Percentiles rank a stretch among this genome's conserved stretches.
Evolutionary conservation across 2,797 vertebrate species (phyloP).

Genomic region (Scomberomorus guttatus): DNA sequence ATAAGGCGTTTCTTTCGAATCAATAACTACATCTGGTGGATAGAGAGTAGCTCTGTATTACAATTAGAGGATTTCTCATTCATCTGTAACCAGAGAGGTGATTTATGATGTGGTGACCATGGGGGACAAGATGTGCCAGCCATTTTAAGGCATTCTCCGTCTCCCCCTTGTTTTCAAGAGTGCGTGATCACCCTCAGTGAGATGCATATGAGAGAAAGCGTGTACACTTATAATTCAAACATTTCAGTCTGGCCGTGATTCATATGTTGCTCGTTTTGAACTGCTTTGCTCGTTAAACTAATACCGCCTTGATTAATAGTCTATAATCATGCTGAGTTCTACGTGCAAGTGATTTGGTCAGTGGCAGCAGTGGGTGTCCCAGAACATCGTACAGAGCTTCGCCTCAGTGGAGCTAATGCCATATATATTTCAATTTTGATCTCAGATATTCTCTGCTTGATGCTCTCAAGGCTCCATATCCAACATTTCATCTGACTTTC

Average conservation of each 20-base stretch:
- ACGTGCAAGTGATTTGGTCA: constrained; percentile 35
- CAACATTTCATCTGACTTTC: constrained; percentile 55
- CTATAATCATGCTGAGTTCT: constrained; percentile 31
- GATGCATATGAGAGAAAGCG: constrained; percentile 10
- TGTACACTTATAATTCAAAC: constrained; percentile 13
- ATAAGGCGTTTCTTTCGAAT: constrained; percentile 66
- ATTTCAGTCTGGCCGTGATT: constrained; percentile 23
- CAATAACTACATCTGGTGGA: constrained; percentile 71
- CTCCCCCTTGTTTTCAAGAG: background rate
- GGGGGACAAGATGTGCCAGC: background rate
- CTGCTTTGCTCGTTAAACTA: constrained; percentile 35
- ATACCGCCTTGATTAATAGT: constrained; percentile 52
- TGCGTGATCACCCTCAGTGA: constrained; percentile 15
- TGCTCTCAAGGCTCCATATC: constrained; percentile 47
- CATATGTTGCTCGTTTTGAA: constrained; percentile 21
- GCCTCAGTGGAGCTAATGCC: constrained; percentile 22
- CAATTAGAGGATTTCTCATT: constrained; percentile 63
- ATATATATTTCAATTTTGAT: constrained; percentile 53
- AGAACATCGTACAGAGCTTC: constrained; percentile 3
- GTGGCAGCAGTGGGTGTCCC: constrained; percentile 28
- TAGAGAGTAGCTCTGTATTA: constrained; percentile 53
- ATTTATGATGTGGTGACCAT: constrained; percentile 45
- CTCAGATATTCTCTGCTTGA: constrained; percentile 38
- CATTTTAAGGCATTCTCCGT: constrained; percentile 22
- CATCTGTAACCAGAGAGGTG: constrained; percentile 47